Evolutionary conservation across 1,140 invertebrate species (phyloP), one percentile per base, ranked within the genome.

Genomic region (Dryas iulia): DNA sequence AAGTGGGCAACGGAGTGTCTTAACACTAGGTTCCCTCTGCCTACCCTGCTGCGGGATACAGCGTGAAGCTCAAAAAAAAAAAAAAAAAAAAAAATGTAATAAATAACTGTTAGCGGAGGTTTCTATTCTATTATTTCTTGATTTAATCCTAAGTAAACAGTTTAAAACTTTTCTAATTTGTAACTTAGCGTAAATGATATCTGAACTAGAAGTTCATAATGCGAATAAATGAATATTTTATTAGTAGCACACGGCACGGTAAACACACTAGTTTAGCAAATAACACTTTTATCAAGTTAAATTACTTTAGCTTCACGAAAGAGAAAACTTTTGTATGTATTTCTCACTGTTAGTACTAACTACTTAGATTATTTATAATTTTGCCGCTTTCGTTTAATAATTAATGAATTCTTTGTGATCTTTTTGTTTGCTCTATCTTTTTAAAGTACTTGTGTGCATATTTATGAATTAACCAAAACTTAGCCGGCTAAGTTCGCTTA

Each of bases 271-370:
- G 76, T 76, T 75, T 73, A 76, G 73, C 71, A 78, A 76, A 78
- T 76, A 78, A 71, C 70, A 73, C 71, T 75, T 78, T 78, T 72
- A 78, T 78, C 71, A 76, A 78, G 69, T 78, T 78, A 76, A 78
- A 78, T 78, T 78, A 74, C 74, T 78, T 78, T 74, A 73, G 61
- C 67, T 73, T 57, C 47, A 69, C 71, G 65, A 73, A 73, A 73
- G 69, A 70, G 60, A 60, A 72, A 73, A 78, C 59, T 78, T 75
- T 74, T 76, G 73, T 75, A 69, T 58, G 66, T 71, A 73, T 76
- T 66, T 64, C 67, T 70, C 66, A 72, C 47, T 26, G 62, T 71
- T 57, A 67, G 39, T 30, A 31, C 63, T 58, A 47, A 52, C 35
- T 33, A 56, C 57, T 74, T 67, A 33, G n/a, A 71, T 67, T 77